Conservation (phyloP, 2,888 invertebrate species). For the Lasioglossum morio region DNA sequence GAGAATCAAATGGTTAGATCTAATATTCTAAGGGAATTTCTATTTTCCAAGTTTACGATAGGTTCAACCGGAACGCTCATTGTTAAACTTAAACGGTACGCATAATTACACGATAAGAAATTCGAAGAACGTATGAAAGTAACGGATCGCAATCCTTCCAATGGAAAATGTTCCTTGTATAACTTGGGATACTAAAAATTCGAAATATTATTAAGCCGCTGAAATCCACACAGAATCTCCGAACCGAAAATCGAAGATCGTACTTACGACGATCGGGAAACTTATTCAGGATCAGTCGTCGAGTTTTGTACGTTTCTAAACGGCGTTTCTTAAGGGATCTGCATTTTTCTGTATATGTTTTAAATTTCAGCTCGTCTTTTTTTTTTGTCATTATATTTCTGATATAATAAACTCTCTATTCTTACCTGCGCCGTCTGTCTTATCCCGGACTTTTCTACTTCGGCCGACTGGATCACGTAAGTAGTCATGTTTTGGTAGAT, state of each 20-base stretch:
- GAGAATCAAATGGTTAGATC: neutral
- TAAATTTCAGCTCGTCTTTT: constrained; percentile 35
- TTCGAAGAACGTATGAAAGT: neutral
- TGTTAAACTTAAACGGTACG: neutral
- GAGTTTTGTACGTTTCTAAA: constrained; percentile 47
- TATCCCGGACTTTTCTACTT: constrained; percentile 18
- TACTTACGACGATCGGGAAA: constrained; percentile 37
- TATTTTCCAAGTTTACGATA: constrained; percentile 3
- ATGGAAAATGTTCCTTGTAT: neutral
- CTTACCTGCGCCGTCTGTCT: constrained; percentile 48
- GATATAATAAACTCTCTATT: constrained; percentile 62
- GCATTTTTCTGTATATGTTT: constrained; percentile 43
- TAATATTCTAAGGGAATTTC: neutral
- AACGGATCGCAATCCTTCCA: neutral
- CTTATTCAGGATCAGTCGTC: constrained; percentile 25
- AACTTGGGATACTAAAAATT: neutral
- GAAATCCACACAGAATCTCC: neutral
- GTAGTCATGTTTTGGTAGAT: neutral
- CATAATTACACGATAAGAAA: neutral
- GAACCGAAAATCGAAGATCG: constrained; percentile 28
- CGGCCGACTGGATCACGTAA: neutral
- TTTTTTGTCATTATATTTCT: constrained; percentile 50
- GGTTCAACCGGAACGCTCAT: neutral
- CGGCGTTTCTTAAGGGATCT: constrained; percentile 19
- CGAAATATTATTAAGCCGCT: neutral